Conservation (phyloP, 1,140 invertebrate genomes). For the Drosophila ironensis region DNA sequence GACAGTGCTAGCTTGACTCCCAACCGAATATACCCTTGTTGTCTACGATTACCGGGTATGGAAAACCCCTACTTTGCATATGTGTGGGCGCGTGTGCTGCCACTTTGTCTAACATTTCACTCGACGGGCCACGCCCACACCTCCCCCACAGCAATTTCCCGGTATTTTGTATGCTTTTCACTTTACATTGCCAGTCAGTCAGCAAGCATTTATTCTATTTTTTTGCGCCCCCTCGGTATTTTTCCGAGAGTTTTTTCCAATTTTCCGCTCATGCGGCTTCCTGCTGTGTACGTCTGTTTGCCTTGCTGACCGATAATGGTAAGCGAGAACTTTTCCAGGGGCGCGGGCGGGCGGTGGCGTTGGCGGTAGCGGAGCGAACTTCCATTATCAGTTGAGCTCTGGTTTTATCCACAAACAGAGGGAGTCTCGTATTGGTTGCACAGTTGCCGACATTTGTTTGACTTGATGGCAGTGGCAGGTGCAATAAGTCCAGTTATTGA, state of each 20-base stretch:
- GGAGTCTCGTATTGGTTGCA: slow-evolving; percentile 53
- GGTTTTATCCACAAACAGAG: slow-evolving; percentile 19
- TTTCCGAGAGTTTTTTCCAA: slow-evolving; percentile 69
- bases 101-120: slow-evolving; percentile 73
- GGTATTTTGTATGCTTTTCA: slow-evolving; percentile 66
- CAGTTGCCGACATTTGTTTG: slow-evolving; percentile 64
- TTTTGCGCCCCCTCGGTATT: slow-evolving; percentile 35
- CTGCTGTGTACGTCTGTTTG: slow-evolving; percentile 51
- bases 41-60: too few relatives aligned
- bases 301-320: slow-evolving; percentile 56
- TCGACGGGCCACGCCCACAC: slow-evolving; percentile 36
- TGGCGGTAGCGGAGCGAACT: not conserved
- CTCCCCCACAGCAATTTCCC: slow-evolving; percentile 49
- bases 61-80: slow-evolving; percentile 58
- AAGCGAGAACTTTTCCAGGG: slow-evolving; percentile 17
- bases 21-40: too few relatives aligned
- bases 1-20: too few relatives aligned
- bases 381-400: slow-evolving; percentile 51
- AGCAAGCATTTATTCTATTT: slow-evolving; percentile 51
- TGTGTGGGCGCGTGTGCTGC: slow-evolving; percentile 30
- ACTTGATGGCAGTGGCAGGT: slow-evolving; percentile 48
- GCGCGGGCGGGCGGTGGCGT: not conserved
- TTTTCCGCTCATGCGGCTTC: slow-evolving; percentile 72
- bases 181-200: slow-evolving; percentile 59
- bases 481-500: slow-evolving; percentile 48